Evolutionary conservation across 2,113 vertebrate genomes (phyloP), one percentile per base, ranked within the genome.

Genomic region (Nothocercus nigrocapillus): DNA sequence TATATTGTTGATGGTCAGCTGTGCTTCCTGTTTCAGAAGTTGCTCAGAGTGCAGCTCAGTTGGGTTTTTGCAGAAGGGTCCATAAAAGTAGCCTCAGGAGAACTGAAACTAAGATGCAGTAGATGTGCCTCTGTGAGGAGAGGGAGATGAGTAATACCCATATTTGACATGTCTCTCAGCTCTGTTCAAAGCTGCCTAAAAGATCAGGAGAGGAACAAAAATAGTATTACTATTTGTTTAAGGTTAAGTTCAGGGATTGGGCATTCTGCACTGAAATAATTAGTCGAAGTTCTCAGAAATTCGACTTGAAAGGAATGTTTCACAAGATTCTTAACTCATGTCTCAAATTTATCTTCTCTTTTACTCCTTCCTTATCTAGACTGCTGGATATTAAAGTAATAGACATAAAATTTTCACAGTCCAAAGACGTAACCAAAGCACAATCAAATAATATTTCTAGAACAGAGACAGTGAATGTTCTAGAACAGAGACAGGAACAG

Each of bases 91-190:
- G 62, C 80, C 86, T 56, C 73, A 84, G 58, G 69, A 84, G 94
- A 97, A 96, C 80, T 94, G 96, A 97, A 97, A 96, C 92, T 84
- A 2, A 80, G 75, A 78, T 30, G 36, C 11, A 79, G 27, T 38
- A 13, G 38, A 9, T 36, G 36, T n/a, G 9, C 86, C 69, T 70
- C 74, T 28, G 61, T 74, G 78, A 72, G 82, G 68, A 80, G 80
- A 88, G 51, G 0, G 1, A 78, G 85, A 85, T 91, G 66, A 93
- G 69, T 88, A 78, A 91, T 90, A 81, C 88, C 86, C 79, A 79
- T 68, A 58, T 79, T 86, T 92, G 72, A 62, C 49, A 28, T 77
- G 68, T 64, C 77, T 88, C 56, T 79, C 61, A 58, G 38, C 32
- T 93, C 58, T 91, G n/a, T 67, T 91, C 16, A 68, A 70, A 89